Conservation (phyloP, 92 coral and sea anemone species). For the Scolanthus callimorphus region DNA sequence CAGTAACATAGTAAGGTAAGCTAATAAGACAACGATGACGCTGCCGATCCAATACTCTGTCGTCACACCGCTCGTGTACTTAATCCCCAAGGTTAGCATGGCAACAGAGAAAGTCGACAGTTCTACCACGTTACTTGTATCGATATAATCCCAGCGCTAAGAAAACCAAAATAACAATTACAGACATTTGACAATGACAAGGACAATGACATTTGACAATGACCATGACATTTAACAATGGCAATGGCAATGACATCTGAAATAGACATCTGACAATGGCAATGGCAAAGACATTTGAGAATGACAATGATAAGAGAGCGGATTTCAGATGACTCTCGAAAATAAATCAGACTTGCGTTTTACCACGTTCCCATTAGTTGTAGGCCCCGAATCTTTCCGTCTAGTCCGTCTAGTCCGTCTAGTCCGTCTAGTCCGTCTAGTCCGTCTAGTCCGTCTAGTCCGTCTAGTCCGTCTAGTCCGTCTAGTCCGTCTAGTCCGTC, state of each 20-base stretch:
- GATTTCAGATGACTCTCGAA: no score
- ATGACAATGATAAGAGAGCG: no score
- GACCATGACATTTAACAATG: neutral
- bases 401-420: no score
- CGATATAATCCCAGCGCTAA: slow-evolving; percentile 62
- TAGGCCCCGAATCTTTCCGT: no score
- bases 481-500: no score
- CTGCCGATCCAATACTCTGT: slow-evolving; percentile 27
- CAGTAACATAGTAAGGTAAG: slow-evolving; percentile 54
- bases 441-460: no score
- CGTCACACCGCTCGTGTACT: neutral
- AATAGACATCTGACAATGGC: neutral
- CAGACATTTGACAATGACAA: neutral
- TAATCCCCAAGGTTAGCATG: slow-evolving; percentile 19
- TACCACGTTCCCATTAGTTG: no score
- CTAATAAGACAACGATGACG: slow-evolving; percentile 38
- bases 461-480: no score
- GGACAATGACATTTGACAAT: neutral
- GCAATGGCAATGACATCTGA: neutral
- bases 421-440: no score
- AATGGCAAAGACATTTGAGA: neutral
- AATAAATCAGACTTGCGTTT: no score
- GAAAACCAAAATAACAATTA: neutral
- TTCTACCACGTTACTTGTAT: slow-evolving; percentile 65
- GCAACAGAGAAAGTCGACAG: slow-evolving; percentile 51